Conservation (phyloP, 2,888 invertebrate species). For the Slavum lentiscoides region DNA sequence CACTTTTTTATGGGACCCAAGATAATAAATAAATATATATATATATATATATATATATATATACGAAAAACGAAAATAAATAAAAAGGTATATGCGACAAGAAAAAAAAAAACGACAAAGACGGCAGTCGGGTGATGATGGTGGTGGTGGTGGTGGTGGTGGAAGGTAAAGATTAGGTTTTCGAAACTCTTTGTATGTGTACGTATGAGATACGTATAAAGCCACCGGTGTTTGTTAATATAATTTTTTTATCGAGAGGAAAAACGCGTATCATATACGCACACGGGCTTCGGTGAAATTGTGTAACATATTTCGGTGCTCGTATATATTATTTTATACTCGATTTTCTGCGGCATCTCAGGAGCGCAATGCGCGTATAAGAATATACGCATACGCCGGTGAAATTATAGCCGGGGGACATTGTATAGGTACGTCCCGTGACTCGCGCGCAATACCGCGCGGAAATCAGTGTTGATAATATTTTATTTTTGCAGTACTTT, state of each 20-base stretch:
- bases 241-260: slow-evolving; percentile 42
- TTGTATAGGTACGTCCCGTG: too few relatives aligned
- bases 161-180: slow-evolving; percentile 44
- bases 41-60: not conserved
- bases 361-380: too few relatives aligned
- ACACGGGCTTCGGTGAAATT: slow-evolving; percentile 3
- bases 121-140: not conserved
- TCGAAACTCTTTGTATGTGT: slow-evolving; percentile 10
- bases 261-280: not conserved
- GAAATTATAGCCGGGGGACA: too few relatives aligned
- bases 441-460: too few relatives aligned
- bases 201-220: not conserved
- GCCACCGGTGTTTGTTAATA: slow-evolving; percentile 45
- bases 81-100: slow-evolving; percentile 5
- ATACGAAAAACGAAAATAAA: slow-evolving; percentile 5
- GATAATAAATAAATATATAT: slow-evolving; percentile 25
- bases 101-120: not conserved
- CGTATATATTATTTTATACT: not conserved
- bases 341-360: too few relatives aligned
- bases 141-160: too few relatives aligned
- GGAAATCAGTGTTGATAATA: too few relatives aligned
- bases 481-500: too few relatives aligned
- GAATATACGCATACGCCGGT: too few relatives aligned
- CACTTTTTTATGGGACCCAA: slow-evolving; percentile 27
- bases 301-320: not conserved